A percentile compares a stretch with the other conserved stretches of the same genome.
Evolutionary conservation across 2,113 vertebrate genomes (phyloP).

Genomic region (Scophthalmus maximus): DNA sequence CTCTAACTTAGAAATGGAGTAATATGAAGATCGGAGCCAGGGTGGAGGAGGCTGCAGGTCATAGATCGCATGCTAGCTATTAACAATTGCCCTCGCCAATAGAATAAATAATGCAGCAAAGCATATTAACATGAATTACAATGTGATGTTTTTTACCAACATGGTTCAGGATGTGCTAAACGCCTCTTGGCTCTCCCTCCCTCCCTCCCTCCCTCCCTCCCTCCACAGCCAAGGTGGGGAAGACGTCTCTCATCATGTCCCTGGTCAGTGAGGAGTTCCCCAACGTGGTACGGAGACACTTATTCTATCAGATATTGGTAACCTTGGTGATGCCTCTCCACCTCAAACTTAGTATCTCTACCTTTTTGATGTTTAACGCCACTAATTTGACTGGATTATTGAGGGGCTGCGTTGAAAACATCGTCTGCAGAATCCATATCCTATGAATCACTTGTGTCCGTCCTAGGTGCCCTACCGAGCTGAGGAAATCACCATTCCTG

Average conservation of each 20-base stretch:
- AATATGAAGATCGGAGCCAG: no score
- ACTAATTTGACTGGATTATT: neutral
- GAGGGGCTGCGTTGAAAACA: neutral
- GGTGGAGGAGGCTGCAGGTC: no score
- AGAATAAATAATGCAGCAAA: no score
- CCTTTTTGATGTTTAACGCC: neutral
- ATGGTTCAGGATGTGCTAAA: no score
- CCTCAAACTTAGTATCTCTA: neutral
- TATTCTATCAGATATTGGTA: neutral
- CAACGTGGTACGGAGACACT: slow-evolving; percentile 86
- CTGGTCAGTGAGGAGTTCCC: slow-evolving; percentile 99
- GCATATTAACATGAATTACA: no score
- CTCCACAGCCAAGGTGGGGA: slow-evolving; percentile 94
- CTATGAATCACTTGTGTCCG: neutral
- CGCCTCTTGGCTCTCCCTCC: slow-evolving; percentile 11
- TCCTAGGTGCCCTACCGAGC: slow-evolving; percentile 93
- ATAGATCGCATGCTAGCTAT: no score
- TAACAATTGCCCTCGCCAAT: no score
- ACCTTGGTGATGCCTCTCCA: neutral
- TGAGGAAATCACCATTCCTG: slow-evolving; percentile 98
- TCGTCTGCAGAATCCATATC: neutral
- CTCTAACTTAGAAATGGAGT: no score
- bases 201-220: slow-evolving; percentile 40
- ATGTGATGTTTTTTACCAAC: no score
- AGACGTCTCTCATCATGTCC: slow-evolving; percentile 98